Base-by-base conservation (phyloP, 1,140 invertebrate genomes). In the Macrostomum lignano region DNA sequence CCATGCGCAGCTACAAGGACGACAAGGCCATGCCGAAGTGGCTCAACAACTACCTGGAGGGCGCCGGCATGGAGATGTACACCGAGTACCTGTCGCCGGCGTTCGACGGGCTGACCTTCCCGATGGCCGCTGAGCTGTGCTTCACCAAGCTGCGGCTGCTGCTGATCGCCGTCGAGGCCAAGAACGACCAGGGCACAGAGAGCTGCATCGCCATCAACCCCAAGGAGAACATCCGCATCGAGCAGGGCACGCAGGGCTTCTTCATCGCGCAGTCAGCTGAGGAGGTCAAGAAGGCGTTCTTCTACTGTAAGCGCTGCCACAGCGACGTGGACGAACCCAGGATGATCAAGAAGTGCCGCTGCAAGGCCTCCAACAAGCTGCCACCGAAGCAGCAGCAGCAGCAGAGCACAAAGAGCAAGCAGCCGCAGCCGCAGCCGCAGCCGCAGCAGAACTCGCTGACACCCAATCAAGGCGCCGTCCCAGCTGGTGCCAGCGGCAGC, bases 291-390 rank as follows among this genome's bases (percentile, higher is more conserved):
- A 72, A 86, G 55, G 91, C 88, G 31, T 93, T 84, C 75, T 93
- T 79, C 61, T 98, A 91, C 61, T 98, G 91, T 64, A 93, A 93
- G 62, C 78, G 76, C 36, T 98, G 91, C 56, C 91, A 98, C 55
- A 79, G 86, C 39, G 79, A 94, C 48, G 79, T 94, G 45, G 81
- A 76, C 55, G 88, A 98, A 57, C 82, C 93, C 58, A 82, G 84
- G 21, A 66, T 93, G 38, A 96, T 98, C 53, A 96, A 94, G 65
- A 96, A 96, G 58, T 98, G 91, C 70, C 88, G 93, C 66, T 98
- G 91, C 67, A 88, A 93, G 75, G 93, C 93, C 68, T 81, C 86
- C 94, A 73, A 91, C n/a, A n/a, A n/a, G n/a, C n/a, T n/a, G n/a
- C n/a, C n/a, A n/a, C n/a, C n/a, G n/a, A n/a, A n/a, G n/a, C n/a